These are phyloP conservation scores for Sepiola atlantica DNA, from an alignment of 2,888 invertebrate species.

Conservation along the genomic window DNA sequence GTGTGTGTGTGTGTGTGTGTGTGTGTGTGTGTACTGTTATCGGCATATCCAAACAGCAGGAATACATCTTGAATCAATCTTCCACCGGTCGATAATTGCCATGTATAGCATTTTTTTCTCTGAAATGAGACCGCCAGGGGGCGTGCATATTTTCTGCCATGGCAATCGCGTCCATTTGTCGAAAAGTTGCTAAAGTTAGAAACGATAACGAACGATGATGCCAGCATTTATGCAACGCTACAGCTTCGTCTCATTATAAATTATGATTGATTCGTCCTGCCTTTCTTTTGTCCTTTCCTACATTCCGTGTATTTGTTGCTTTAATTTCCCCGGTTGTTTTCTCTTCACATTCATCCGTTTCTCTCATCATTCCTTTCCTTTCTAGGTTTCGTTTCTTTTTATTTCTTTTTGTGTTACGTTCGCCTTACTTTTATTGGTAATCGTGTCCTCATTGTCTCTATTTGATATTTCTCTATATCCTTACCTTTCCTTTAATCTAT, in stretches of 20 bases:
- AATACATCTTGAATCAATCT: neutral
- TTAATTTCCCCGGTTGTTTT: too few species aligned
- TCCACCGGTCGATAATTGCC: constrained; percentile 11
- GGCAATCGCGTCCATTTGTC: neutral
- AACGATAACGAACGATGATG: constrained; percentile 32
- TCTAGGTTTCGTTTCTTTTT: too few species aligned
- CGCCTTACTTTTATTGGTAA: too few species aligned
- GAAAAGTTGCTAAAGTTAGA: constrained; percentile 11
- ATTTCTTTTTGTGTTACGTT: too few species aligned
- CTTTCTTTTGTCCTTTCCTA: neutral
- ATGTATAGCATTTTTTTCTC: neutral
- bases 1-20: too few species aligned
- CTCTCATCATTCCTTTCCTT: too few species aligned
- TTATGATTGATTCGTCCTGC: neutral
- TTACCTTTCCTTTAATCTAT: too few species aligned
- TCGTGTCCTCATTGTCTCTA: too few species aligned
- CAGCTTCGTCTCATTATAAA: neutral
- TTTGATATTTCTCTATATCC: too few species aligned
- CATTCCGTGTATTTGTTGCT: neutral
- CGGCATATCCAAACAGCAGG: neutral
- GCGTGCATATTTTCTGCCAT: constrained; percentile 5
- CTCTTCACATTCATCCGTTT: too few species aligned
- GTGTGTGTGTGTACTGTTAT: too few species aligned
- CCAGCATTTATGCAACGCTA: neutral
- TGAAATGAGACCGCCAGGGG: neutral